phyloP scores from a whole-genome alignment of 2,888 invertebrate genomes.

The Hirtodrosophila alboralis region DNA sequence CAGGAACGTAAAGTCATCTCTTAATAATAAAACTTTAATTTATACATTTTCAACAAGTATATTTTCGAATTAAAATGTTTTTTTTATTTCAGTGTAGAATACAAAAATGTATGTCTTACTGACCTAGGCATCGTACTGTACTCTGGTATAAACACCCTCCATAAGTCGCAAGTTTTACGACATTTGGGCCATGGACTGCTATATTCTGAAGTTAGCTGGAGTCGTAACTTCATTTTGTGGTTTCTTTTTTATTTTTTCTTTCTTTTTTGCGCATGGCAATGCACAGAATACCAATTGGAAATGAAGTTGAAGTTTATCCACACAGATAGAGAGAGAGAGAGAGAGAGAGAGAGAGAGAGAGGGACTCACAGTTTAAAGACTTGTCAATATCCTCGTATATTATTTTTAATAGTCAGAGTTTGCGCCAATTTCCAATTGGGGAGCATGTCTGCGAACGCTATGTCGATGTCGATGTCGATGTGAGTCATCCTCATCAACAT shows the following conservation, averaged over 20 bases:
- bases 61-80: too few species aligned
- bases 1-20: too few species aligned
- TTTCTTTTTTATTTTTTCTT: conserved; percentile 10
- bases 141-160: conserved; percentile 11
- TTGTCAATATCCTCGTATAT: conserved; percentile 9
- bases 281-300: conserved; percentile 45
- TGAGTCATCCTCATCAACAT: conserved; percentile 61
- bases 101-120: conserved; percentile 18
- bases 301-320: conserved; percentile 12
- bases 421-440: conserved; percentile 52
- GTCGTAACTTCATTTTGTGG: conserved; percentile 44
- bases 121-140: conserved; percentile 39
- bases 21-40: too few species aligned
- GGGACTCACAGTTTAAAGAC: conserved; percentile 6
- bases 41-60: too few species aligned
- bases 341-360: too few species aligned
- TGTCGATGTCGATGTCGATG: too few species aligned
- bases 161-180: conserved; percentile 43
- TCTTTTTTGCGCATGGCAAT: conserved; percentile 48
- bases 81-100: conserved; percentile 11
- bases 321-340: too few species aligned
- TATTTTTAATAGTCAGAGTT: not conserved
- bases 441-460: conserved; percentile 26
- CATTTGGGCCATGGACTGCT: conserved; percentile 45
- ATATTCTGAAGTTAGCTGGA: conserved; percentile 20